These are phyloP conservation scores for Petrolisthes manimaculis DNA, from an alignment of 2,888 invertebrate species.

Conservation along the genomic window DNA sequence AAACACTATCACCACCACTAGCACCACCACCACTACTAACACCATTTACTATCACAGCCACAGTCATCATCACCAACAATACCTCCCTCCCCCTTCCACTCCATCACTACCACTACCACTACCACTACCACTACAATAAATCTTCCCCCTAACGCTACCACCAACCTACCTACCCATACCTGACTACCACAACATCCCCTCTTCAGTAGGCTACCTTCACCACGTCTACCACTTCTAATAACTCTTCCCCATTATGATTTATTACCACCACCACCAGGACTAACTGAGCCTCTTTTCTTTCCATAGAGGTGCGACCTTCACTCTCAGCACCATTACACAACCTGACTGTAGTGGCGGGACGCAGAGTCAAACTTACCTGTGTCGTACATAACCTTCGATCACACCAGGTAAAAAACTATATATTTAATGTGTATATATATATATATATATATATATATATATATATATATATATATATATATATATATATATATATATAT, in stretches of 20 bases:
- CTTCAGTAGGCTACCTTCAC: too few species aligned
- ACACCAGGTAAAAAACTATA: slow-evolving; percentile 47
- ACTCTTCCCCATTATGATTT: too few species aligned
- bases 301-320: neutral
- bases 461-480: too few species aligned
- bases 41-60: neutral
- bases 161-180: neutral
- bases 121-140: too few species aligned
- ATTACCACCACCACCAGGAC: too few species aligned
- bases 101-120: neutral
- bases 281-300: too few species aligned
- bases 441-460: too few species aligned
- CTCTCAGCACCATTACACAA: slow-evolving; percentile 39
- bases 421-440: too few species aligned
- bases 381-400: slow-evolving; percentile 56
- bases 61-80: neutral
- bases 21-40: too few species aligned
- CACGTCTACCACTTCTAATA: too few species aligned
- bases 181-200: neutral
- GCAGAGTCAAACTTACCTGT: slow-evolving; percentile 53
- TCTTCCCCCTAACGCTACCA: neutral
- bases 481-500: too few species aligned
- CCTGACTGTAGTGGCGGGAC: slow-evolving; percentile 53
- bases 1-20: too few species aligned
- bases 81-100: neutral